Evolutionary conservation across 2,888 invertebrate species (phyloP).

Genomic region (Ametastegia equiseti): DNA sequence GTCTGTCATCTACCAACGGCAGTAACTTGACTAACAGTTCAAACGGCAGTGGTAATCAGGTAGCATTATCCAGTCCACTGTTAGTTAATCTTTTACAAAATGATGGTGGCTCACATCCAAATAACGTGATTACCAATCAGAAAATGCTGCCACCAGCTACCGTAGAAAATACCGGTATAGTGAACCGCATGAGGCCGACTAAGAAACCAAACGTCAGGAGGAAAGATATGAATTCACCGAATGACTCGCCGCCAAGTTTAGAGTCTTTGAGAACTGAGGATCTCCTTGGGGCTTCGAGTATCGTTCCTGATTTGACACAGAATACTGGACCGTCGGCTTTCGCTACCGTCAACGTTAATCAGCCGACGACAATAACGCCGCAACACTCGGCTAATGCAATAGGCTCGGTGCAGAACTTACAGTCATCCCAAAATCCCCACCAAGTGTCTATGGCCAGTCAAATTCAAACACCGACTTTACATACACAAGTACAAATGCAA

Average conservation of each 20-base stretch:
- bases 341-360: conserved; percentile 62
- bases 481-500: conserved; percentile 55
- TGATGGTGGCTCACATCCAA: conserved; percentile 79
- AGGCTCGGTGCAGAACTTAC: conserved; percentile 55
- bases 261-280: conserved; percentile 72
- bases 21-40: conserved; percentile 60
- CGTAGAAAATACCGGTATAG: conserved; percentile 65
- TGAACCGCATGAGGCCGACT: conserved; percentile 69
- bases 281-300: conserved; percentile 65
- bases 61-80: conserved; percentile 91
- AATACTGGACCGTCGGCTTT: conserved; percentile 70
- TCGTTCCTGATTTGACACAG: conserved; percentile 62
- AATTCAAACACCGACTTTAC: conserved; percentile 57
- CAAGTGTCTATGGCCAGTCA: conserved; percentile 52
- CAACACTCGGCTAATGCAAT: conserved; percentile 58
- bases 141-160: conserved; percentile 72
- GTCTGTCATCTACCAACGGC: conserved; percentile 67
- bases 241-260: conserved; percentile 70
- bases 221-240: conserved; percentile 69
- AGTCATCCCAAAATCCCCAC: conserved; percentile 58
- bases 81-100: conserved; percentile 95
- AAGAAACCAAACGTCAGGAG: conserved; percentile 73
- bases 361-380: conserved; percentile 69
- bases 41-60: conserved; percentile 75
- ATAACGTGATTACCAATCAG: conserved; percentile 64